phyloP scores from a whole-genome alignment of 2,888 invertebrate species.

The Phania funesta region DNA sequence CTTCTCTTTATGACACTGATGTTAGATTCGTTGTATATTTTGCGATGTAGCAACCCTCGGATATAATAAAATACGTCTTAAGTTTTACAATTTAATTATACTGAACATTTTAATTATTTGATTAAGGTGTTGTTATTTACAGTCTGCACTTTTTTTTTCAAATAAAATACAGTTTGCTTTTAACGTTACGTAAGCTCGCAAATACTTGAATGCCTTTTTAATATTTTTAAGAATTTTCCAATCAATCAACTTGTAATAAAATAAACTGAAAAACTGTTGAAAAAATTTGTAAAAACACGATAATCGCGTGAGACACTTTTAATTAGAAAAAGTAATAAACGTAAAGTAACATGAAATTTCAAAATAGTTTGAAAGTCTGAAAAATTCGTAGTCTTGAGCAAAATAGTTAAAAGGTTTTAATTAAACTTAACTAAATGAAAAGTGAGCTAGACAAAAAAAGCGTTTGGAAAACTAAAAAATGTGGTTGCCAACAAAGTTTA shows the following conservation, averaged over 20 bases:
- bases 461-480: background rate
- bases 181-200: conserved; percentile 17
- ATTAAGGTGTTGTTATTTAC: background rate
- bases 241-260: conserved; percentile 21
- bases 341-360: conserved; percentile 26
- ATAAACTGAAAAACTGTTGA: background rate
- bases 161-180: conserved; percentile 10
- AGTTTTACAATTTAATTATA: too few relatives aligned
- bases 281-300: conserved; percentile 29
- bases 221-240: conserved; percentile 29
- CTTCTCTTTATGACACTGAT: too few relatives aligned
- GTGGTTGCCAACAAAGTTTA: conserved; percentile 28
- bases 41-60: too few relatives aligned
- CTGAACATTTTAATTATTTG: too few relatives aligned
- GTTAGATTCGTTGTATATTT: too few relatives aligned
- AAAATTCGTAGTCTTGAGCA: background rate
- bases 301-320: conserved; percentile 60
- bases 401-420: conserved; percentile 12
- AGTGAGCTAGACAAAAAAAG: background rate
- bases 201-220: conserved; percentile 2
- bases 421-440: background rate
- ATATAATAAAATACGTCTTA: too few relatives aligned
- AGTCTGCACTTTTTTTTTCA: background rate
- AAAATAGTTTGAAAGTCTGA: conserved; percentile 21
- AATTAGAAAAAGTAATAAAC: conserved; percentile 43